phyloP scores from a whole-genome alignment of 2,888 invertebrate genomes.

The Baronia brevicornis region DNA sequence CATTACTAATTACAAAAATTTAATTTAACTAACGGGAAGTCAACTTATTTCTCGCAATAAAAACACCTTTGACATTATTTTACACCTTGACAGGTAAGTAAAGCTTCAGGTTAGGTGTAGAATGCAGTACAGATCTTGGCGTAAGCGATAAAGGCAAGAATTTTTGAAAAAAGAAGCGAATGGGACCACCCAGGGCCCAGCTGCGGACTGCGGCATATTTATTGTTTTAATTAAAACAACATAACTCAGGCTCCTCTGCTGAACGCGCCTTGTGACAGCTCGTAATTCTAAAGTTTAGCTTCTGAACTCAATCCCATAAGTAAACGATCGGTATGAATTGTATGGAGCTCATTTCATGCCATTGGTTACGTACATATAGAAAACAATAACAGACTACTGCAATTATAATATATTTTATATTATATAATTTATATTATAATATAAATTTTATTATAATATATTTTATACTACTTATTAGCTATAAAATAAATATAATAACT shows the following conservation, averaged over 20 bases:
- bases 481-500: too few species aligned
- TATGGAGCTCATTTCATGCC: constrained; percentile 3
- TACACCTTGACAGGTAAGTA: constrained; percentile 21
- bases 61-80: too few species aligned
- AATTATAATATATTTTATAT: too few species aligned
- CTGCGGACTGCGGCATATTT: constrained; percentile 47
- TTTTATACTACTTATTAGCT: too few species aligned
- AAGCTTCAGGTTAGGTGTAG: constrained; percentile 19
- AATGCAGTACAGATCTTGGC: constrained; percentile 31
- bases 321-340: constrained; percentile 21
- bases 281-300: constrained; percentile 51
- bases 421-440: too few species aligned
- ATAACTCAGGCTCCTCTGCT: constrained; percentile 48
- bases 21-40: too few species aligned
- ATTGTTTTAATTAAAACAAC: constrained; percentile 71
- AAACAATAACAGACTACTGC: too few species aligned
- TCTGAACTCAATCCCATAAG: constrained; percentile 35
- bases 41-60: too few species aligned
- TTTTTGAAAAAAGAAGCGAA: constrained; percentile 45
- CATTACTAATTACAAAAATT: too few species aligned
- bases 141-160: constrained; percentile 48
- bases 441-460: too few species aligned
- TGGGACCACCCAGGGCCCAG: constrained; percentile 55
- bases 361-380: background rate
- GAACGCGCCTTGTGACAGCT: constrained; percentile 52